phyloP scores from a whole-genome alignment of 2,888 invertebrate genomes.

The Dascillus cervinus region DNA sequence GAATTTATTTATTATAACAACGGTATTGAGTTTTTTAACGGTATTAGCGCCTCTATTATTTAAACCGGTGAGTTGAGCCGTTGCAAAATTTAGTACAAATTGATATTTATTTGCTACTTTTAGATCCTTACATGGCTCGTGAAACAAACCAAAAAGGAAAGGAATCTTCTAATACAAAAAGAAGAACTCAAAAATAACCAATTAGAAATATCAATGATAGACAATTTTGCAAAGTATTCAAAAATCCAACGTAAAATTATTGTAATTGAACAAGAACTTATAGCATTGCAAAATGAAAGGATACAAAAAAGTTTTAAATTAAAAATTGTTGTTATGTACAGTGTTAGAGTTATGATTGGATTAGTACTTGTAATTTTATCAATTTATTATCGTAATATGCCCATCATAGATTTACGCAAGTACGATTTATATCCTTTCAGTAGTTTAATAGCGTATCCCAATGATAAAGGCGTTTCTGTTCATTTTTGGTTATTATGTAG shows the following conservation, averaged over 20 bases:
- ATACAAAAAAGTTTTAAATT: constrained; percentile 19
- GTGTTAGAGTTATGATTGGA: constrained; percentile 35
- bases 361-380: constrained; percentile 37
- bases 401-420: constrained; percentile 42
- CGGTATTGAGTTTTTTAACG: too few relatives aligned
- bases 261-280: constrained; percentile 44
- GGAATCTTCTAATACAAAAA: too few relatives aligned
- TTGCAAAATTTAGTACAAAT: too few relatives aligned
- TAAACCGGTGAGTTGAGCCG: too few relatives aligned
- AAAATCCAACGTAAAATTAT: constrained; percentile 52
- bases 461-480: constrained; percentile 45
- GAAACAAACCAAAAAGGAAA: too few relatives aligned
- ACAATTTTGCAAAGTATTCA: constrained; percentile 53
- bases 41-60: too few relatives aligned
- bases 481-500: constrained; percentile 48
- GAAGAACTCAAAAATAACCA: constrained; percentile 47
- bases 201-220: constrained; percentile 47
- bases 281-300: constrained; percentile 31
- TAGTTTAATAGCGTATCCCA: constrained; percentile 45
- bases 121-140: too few relatives aligned
- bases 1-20: too few relatives aligned
- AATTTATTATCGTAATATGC: constrained; percentile 41
- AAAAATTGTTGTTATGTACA: constrained; percentile 35
- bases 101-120: too few relatives aligned
- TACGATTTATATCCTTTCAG: constrained; percentile 44